Evolutionary conservation across 2,113 vertebrate species (phyloP), one percentile per base, ranked within the genome.

Genomic region (Equus quagga): DNA sequence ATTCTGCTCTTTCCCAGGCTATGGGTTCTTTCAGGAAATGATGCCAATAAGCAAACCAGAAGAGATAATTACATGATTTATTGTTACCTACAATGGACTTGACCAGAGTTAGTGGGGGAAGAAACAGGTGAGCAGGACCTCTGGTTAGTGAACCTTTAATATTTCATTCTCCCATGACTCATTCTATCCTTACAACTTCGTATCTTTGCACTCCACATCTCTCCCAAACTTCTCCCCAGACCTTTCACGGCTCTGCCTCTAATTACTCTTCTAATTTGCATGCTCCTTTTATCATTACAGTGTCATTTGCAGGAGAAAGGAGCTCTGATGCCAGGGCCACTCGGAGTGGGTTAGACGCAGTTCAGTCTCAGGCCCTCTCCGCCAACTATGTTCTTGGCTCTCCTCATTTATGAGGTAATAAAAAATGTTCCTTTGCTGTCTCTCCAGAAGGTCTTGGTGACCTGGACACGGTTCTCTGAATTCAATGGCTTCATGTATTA

Each of bases 381-480:
- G 76, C 49, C 60, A 88, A 72, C 67, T 73, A 7, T 31, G n/a
- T 62, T 94, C 78, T 91, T 87, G 65, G 72, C 51, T 89, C n/a
- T 33, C 4, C 41, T 89, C n/a, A 33, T 3, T 78, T 54, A 76
- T 6, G 18, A 92, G 67, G 36, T 70, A 76, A 81, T 64, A 51
- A 41, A 70, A 84, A 69, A 19, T 58, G 44, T 70, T 46, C 78
- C 78, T 94, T 78, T 92, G 41, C 49, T 87, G 7, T 26, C 21
- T 91, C 33, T 62, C 56, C 17, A 51, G 70, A 54, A 96, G 56
- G 83, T 78, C 70, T 94, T 92, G 78, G 62, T 88, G 79, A 89
- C 49, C 21, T 78, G 17, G 44, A 64, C 3, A 6, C 1, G 2
- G 26, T 83, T 78, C n/a, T 83, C 60, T 92, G 78, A 97, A 84